A percentile compares a stretch with the other conserved stretches of the same genome.
These are phyloP conservation scores for Oxygymnocypris stewartii DNA, from an alignment of 2,113 vertebrate species.

Conservation along the genomic window DNA sequence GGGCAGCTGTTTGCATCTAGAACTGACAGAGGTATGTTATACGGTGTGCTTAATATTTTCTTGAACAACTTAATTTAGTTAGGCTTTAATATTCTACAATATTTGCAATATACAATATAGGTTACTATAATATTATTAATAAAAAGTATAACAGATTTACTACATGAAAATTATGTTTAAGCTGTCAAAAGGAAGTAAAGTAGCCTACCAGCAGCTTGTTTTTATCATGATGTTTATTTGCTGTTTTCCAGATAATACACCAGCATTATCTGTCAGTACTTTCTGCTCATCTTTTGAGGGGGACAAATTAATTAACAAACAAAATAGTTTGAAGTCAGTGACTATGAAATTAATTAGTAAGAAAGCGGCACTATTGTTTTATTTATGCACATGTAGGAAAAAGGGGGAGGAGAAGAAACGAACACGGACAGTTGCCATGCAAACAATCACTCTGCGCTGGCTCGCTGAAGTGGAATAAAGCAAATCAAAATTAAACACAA, in stretches of 20 bases:
- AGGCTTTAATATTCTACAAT: too few species aligned
- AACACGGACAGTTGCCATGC: slow-evolving; percentile 31
- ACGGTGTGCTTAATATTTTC: neutral
- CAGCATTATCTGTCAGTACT: neutral
- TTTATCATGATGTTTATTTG: slow-evolving; percentile 27
- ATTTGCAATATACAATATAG: neutral
- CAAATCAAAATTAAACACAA: slow-evolving; percentile 29
- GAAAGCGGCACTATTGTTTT: neutral
- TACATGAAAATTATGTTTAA: neutral
- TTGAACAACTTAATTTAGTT: neutral
- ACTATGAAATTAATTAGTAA: slow-evolving; percentile 42
- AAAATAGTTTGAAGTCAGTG: slow-evolving; percentile 26
- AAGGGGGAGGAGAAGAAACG: neutral
- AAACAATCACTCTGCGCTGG: slow-evolving; percentile 24
- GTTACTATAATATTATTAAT: neutral
- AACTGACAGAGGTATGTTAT: neutral
- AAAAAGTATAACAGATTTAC: neutral
- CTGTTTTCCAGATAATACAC: slow-evolving; percentile 1
- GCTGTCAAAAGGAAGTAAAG: neutral
- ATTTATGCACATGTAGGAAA: neutral
- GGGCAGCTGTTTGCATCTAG: neutral
- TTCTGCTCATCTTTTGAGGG: slow-evolving; percentile 24
- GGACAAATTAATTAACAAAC: slow-evolving; percentile 49
- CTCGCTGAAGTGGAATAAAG: slow-evolving; percentile 22
- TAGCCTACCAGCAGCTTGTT: neutral